Conservation (phyloP, 2,888 invertebrate species). For the Lapara coniferarum region DNA sequence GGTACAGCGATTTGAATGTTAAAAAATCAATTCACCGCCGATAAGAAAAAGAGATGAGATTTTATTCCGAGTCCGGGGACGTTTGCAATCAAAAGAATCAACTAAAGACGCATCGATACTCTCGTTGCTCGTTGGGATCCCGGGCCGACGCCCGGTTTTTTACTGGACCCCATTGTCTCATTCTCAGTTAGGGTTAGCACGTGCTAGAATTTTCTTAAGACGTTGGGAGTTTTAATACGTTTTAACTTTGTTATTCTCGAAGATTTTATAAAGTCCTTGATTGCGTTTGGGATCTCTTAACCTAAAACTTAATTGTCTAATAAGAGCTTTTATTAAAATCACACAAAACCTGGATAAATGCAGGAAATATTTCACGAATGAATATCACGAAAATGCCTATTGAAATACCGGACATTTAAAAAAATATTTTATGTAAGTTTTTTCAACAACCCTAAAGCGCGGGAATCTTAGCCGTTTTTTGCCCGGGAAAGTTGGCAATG, state of each 20-base stretch:
- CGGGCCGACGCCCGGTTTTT: constrained; percentile 50
- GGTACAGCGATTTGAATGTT: constrained; percentile 19
- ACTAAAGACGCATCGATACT: constrained; percentile 58
- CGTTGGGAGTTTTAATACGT: background rate
- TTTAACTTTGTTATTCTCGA: background rate
- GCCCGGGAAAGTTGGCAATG: constrained; percentile 49
- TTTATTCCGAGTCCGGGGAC: constrained; percentile 44
- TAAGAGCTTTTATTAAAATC: too few species aligned
- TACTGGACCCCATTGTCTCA: constrained; percentile 63
- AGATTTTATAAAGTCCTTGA: too few species aligned
- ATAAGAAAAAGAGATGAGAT: constrained; percentile 34
- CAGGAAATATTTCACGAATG: too few species aligned
- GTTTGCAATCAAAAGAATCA: constrained; percentile 68
- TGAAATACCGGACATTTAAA: too few species aligned
- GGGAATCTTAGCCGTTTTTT: constrained; percentile 35
- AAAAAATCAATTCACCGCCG: constrained; percentile 40
- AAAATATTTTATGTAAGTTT: background rate
- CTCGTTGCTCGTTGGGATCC: constrained; percentile 60
- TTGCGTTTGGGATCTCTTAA: too few species aligned
- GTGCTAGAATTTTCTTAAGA: background rate
- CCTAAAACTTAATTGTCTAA: too few species aligned
- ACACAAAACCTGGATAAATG: too few species aligned
- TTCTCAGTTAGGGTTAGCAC: constrained; percentile 42
- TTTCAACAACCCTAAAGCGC: constrained; percentile 23
- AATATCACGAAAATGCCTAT: too few species aligned